These are phyloP conservation scores for Merops nubicus DNA, from an alignment of 2,113 vertebrate genomes.

Conservation along the genomic window DNA sequence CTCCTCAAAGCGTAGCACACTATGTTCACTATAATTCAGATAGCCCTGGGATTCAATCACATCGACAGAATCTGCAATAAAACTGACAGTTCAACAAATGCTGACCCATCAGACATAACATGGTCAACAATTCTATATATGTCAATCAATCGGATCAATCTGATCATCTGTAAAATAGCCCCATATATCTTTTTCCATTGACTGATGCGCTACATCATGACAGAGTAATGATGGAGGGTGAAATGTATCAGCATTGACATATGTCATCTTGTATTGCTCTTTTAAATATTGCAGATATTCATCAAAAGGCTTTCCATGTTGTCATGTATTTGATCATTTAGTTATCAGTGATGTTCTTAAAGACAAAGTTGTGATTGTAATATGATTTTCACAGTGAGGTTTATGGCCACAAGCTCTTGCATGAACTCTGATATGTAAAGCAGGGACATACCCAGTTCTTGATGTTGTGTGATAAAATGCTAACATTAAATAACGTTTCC, in stretches of 20 bases:
- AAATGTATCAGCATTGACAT: background rate
- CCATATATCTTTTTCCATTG: background rate
- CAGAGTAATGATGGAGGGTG: background rate
- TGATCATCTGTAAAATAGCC: background rate
- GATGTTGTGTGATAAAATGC: background rate
- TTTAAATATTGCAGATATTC: slow-evolving; percentile 26
- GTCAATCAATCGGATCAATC: slow-evolving; percentile 17
- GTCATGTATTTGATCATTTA: background rate
- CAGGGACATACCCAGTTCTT: fast-evolving
- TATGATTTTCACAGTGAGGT: background rate
- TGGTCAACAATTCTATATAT: background rate
- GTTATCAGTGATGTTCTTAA: background rate
- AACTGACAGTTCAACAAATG: slow-evolving; percentile 18
- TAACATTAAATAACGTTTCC: background rate
- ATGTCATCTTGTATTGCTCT: background rate
- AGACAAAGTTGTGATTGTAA: background rate
- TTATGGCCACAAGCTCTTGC: background rate
- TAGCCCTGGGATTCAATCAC: background rate
- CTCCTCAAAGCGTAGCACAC: background rate
- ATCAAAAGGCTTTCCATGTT: background rate
- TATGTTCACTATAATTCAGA: background rate
- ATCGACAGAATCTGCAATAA: background rate
- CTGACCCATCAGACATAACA: background rate
- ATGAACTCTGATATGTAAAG: background rate
- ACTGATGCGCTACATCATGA: background rate